These are phyloP conservation scores for Lasioglossum pauxillum DNA, from an alignment of 2,888 invertebrate genomes.

Conservation along the genomic window DNA sequence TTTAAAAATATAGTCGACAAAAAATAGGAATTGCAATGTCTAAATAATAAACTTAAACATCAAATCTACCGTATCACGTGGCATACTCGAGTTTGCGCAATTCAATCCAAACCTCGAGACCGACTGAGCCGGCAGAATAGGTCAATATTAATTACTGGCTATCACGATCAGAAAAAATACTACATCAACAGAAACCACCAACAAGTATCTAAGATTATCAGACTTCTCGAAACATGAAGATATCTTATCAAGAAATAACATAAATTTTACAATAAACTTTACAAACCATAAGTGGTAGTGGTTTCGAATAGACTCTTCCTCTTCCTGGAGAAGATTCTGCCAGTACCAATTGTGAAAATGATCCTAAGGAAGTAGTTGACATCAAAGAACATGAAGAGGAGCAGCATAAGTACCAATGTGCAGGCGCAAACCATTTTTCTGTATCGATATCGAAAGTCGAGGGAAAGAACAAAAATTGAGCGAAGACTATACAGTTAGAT, in stretches of 20 bases:
- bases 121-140: neutral
- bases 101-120: neutral
- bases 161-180: neutral
- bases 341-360: slow-evolving; percentile 89
- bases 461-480: neutral
- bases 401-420: slow-evolving; percentile 81
- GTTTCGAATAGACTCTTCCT: slow-evolving; percentile 88
- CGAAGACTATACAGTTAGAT: slow-evolving; percentile 26
- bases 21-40: neutral
- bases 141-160: neutral
- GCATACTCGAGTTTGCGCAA: neutral
- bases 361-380: slow-evolving; percentile 92
- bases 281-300: slow-evolving; percentile 91
- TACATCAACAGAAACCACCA: neutral
- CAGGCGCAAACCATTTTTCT: slow-evolving; percentile 75
- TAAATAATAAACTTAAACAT: neutral
- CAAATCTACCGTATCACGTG: neutral
- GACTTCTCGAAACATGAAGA: neutral
- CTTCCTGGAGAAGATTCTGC: slow-evolving; percentile 89
- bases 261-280: neutral
- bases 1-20: neutral
- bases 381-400: slow-evolving; percentile 91
- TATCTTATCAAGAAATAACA: neutral
- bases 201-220: neutral
- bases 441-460: neutral